Percentiles rank a stretch among this genome's conserved stretches.
Evolutionary conservation across 2,113 vertebrate genomes (phyloP).

Genomic region (Centropus bengalensis): DNA sequence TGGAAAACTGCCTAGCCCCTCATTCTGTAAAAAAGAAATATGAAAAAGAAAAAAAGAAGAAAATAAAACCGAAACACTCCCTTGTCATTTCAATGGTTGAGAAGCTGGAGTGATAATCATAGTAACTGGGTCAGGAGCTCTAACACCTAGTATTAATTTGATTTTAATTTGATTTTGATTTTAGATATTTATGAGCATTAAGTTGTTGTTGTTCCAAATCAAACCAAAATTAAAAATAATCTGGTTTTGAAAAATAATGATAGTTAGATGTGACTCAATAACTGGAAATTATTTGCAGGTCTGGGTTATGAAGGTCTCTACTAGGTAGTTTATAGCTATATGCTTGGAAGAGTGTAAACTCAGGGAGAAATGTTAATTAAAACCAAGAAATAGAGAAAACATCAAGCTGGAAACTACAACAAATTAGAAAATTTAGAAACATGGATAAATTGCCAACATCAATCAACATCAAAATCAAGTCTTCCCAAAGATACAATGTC

Average conservation of each 20-base stretch:
- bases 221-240: not conserved
- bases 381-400: constrained; percentile 60
- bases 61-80: no score
- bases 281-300: not conserved
- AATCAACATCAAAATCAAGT: constrained; percentile 56
- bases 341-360: not conserved
- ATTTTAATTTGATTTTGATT: not conserved
- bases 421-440: constrained; percentile 53
- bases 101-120: not conserved
- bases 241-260: not conserved
- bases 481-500: constrained; percentile 52
- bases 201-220: not conserved
- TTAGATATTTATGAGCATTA: not conserved
- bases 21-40: not conserved
- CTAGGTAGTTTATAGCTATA: not conserved
- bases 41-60: no score
- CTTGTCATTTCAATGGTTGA: not conserved
- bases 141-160: not conserved
- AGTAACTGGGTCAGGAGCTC: not conserved
- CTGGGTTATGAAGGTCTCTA: not conserved
- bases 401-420: constrained; percentile 35
- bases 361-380: constrained; percentile 3
- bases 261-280: not conserved
- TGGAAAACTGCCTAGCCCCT: not conserved
- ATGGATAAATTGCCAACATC: constrained; percentile 68